phyloP scores from a whole-genome alignment of 1,140 invertebrate genomes.

The Drosophila arawakana region DNA sequence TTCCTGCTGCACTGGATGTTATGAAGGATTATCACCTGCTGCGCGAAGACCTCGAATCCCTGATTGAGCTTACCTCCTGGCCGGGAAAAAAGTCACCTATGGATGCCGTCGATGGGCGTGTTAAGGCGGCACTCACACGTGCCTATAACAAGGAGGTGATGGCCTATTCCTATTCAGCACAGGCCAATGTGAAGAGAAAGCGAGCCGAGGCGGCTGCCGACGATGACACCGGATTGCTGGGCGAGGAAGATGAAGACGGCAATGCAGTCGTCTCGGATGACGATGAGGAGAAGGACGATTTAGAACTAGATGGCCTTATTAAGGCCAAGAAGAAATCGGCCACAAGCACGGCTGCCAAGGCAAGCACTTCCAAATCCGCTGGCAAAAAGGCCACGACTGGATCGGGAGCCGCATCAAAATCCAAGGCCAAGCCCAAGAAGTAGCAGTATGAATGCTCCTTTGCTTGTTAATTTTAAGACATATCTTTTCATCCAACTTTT shows the following conservation, averaged over 20 bases:
- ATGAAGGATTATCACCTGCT: conserved; percentile 94
- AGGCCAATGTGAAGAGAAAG: conserved; percentile 87
- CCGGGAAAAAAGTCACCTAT: conserved; percentile 91
- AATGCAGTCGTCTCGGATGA: conserved; percentile 74
- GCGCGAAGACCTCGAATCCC: conserved; percentile 95
- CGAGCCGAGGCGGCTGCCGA: conserved; percentile 84
- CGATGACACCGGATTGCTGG: conserved; percentile 37
- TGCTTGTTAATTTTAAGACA: conserved; percentile 21
- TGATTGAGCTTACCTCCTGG: conserved; percentile 94
- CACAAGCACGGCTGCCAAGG: conserved; percentile 46
- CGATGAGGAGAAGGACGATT: conserved; percentile 87
- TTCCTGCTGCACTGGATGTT: conserved; percentile 89
- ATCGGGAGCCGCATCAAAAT: conserved; percentile 43
- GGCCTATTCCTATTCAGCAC: conserved; percentile 89
- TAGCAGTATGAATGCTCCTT: conserved; percentile 23
- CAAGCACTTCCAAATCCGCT: conserved; percentile 41
- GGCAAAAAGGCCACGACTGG: conserved; percentile 52
- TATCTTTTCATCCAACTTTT: conserved; percentile 9
- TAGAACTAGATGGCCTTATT: conserved; percentile 91
- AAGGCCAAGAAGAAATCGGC: conserved; percentile 85
- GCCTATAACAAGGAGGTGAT: conserved; percentile 94
- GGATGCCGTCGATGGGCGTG: conserved; percentile 91
- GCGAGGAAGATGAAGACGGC: conserved; percentile 76
- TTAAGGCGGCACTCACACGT: conserved; percentile 96
- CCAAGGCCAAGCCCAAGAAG: conserved; percentile 66